These are phyloP conservation scores for Helleia helle DNA, from an alignment of 2,888 invertebrate genomes.

Conservation along the genomic window DNA sequence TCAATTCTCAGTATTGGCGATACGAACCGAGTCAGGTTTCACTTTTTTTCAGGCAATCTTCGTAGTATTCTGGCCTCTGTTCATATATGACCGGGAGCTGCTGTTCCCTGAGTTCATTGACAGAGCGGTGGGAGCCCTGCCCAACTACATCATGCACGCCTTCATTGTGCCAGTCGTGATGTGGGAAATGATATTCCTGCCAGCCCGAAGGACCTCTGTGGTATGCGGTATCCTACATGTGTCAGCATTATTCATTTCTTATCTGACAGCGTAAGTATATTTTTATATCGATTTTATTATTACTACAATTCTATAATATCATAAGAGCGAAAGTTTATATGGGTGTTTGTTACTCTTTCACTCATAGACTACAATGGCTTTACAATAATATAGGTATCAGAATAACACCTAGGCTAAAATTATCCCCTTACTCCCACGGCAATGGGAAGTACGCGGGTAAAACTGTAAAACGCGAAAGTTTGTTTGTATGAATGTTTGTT, in stretches of 20 bases:
- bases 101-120: constrained; percentile 45
- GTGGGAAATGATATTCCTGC: constrained; percentile 39
- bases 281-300: background rate
- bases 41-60: constrained; percentile 39
- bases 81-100: constrained; percentile 37
- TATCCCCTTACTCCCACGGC: too few species aligned
- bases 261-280: constrained; percentile 46
- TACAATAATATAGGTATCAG: too few species aligned
- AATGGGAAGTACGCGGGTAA: too few species aligned
- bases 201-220: constrained; percentile 27
- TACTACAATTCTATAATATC: too few species aligned
- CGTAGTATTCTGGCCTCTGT: constrained; percentile 49
- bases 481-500: too few species aligned
- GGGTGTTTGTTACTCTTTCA: too few species aligned
- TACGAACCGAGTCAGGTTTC: too few species aligned
- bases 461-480: too few species aligned
- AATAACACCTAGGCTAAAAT: too few species aligned
- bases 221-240: constrained; percentile 26
- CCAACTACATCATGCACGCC: constrained; percentile 53
- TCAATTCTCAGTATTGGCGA: too few species aligned
- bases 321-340: too few species aligned
- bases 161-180: constrained; percentile 36
- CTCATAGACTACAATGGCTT: too few species aligned
- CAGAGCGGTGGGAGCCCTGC: constrained; percentile 28
- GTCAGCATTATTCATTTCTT: constrained; percentile 29